Conservation (phyloP, 2,888 invertebrate species). For the Pollenia amentaria region DNA sequence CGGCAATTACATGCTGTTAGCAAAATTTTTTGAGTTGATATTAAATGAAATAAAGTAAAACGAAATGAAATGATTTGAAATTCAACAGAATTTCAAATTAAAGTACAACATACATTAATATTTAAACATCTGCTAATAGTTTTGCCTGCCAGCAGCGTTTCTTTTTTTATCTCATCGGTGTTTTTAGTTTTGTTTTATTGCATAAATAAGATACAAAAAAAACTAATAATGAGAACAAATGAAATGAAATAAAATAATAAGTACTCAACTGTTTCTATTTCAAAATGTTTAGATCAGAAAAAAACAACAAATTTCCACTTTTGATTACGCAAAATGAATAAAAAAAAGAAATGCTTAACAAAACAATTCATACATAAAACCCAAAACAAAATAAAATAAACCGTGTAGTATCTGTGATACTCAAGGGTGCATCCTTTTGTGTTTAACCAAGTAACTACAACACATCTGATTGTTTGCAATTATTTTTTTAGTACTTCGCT, state of each 20-base stretch:
- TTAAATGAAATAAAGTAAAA: conserved; percentile 38
- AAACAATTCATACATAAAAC: conserved; percentile 30
- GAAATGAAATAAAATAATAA: conserved; percentile 70
- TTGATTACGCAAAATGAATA: conserved; percentile 70
- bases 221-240: conserved; percentile 66
- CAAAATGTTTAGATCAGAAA: conserved; percentile 44
- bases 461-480: conserved; percentile 72
- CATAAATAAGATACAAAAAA: conserved; percentile 54
- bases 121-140: conserved; percentile 69
- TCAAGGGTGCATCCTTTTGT: conserved; percentile 74
- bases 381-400: conserved; percentile 61
- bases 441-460: conserved; percentile 67
- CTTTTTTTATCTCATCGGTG: conserved; percentile 54
- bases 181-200: conserved; percentile 30
- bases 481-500: conserved; percentile 71
- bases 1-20: conserved; percentile 61
- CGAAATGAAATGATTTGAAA: conserved; percentile 34
- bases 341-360: conserved; percentile 36
- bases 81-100: conserved; percentile 20
- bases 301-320: conserved; percentile 60
- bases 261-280: conserved; percentile 73
- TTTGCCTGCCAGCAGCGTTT: conserved; percentile 65
- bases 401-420: conserved; percentile 54
- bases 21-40: conserved; percentile 62
- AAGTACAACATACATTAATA: conserved; percentile 41